These are phyloP conservation scores for Hylia prasina DNA, from an alignment of 2,113 vertebrate species.

Conservation along the genomic window DNA sequence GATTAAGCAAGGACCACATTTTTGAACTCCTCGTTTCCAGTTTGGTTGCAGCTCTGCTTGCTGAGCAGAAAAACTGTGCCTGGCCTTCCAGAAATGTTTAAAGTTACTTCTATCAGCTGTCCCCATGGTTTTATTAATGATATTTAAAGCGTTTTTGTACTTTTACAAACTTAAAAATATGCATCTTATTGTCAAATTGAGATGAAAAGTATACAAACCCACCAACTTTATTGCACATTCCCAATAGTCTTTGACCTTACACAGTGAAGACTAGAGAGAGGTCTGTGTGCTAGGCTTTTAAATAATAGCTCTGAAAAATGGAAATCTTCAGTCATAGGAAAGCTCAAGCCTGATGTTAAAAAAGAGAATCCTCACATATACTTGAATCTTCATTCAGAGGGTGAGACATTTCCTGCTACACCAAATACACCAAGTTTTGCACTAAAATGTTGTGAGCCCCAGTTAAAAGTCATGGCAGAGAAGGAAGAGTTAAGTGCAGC, in stretches of 20 bases:
- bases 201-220: not conserved
- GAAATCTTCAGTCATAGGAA: not conserved
- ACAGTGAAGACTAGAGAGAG: not conserved
- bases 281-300: not conserved
- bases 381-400: not conserved
- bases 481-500: not conserved
- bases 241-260: not conserved
- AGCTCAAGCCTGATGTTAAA: not conserved
- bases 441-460: not conserved
- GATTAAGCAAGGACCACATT: not conserved
- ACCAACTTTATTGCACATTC: not conserved
- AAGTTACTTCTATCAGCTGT: not conserved
- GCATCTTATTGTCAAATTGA: not conserved
- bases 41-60: not conserved
- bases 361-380: not conserved
- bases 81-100: not conserved
- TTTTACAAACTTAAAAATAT: not conserved
- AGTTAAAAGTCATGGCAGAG: not conserved
- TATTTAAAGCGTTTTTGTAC: not conserved
- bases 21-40: not conserved
- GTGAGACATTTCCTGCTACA: not conserved
- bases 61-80: not conserved
- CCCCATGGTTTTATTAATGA: not conserved
- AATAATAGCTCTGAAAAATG: not conserved
- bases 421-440: not conserved